Evolutionary conservation across 2,888 invertebrate species (phyloP).

Genomic region (Tipula unca): DNA sequence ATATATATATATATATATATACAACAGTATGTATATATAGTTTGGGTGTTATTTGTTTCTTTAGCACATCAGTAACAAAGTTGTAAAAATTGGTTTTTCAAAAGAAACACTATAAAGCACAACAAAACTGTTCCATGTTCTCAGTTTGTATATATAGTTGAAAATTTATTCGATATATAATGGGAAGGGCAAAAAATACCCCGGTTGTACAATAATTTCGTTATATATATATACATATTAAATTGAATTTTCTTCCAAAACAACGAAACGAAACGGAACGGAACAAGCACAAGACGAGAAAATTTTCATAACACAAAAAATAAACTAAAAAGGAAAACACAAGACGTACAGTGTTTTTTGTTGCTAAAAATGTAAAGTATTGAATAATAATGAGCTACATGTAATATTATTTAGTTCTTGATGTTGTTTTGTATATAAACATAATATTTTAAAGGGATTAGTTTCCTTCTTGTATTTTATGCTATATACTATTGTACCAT

Average conservation of each 20-base stretch:
- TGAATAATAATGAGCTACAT: constrained; percentile 8
- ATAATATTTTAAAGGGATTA: constrained; percentile 8
- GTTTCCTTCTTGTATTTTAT: background rate
- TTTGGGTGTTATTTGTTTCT: background rate
- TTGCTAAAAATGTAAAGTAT: background rate
- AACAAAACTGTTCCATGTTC: background rate
- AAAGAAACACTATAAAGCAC: background rate
- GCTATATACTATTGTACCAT: background rate
- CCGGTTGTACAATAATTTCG: background rate
- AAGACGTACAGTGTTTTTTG: background rate
- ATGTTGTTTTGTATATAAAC: background rate
- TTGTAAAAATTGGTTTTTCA: constrained; percentile 3
- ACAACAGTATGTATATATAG: background rate
- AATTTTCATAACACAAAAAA: background rate
- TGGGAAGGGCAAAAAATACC: background rate
- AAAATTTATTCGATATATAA: background rate
- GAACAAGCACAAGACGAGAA: background rate
- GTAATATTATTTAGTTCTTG: background rate
- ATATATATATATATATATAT: background rate
- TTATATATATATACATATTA: background rate
- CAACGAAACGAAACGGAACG: background rate
- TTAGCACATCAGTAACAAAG: background rate
- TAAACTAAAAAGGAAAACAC: background rate
- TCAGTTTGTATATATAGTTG: background rate
- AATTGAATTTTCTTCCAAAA: background rate